Base-by-base conservation (phyloP, 2,888 invertebrate species). In the Noctua fimbriata region DNA sequence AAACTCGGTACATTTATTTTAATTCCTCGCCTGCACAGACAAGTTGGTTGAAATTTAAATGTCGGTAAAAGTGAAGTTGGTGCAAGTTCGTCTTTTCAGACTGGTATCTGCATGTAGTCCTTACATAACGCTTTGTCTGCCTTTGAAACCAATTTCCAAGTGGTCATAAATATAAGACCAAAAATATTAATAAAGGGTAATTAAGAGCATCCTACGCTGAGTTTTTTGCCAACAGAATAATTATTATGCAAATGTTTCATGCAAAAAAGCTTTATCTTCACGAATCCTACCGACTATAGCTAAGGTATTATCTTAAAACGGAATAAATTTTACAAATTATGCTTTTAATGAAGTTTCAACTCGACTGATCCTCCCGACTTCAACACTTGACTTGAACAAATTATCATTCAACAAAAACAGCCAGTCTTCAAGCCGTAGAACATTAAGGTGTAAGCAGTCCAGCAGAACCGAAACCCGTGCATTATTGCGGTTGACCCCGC, bases 401-500 rank as follows among this genome's bases (percentile, higher is more conserved):
- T 81, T 49, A 41, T 72, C 1, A 36, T 73, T 41, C 65, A 10
- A 47, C 36, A 82, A 58, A 79, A 21, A 24, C 70, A 60, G n/a
- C 18, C n/a, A 2, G 47, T 24, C 28, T 41, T 49, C 60, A 63
- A n/a, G 14, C 14, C 65, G 58, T n/a, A 32, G 47, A 36, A 58
- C 69, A 84, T 81, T 55, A 52, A 44, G 44, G 21, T 36, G 49
- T 55, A 47, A 32, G 36, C 73, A 70, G 69, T 76, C 60, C 74
- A 71, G 60, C 82, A 81, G 77, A 79, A 87, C 89, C 83, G 66
- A 83, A 76, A 66, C 75, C 78, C 81, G 90, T 84, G 91, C 85
- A 88, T 87, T 90, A 89, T 89, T 86, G 90, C 83, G 88, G 84
- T 90, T 87, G 87, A 83, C 89, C 79, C 74, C 66, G 69, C 79